phyloP scores from a whole-genome alignment of 2,797 vertebrate species.

The Cetoscarus ocellatus region DNA sequence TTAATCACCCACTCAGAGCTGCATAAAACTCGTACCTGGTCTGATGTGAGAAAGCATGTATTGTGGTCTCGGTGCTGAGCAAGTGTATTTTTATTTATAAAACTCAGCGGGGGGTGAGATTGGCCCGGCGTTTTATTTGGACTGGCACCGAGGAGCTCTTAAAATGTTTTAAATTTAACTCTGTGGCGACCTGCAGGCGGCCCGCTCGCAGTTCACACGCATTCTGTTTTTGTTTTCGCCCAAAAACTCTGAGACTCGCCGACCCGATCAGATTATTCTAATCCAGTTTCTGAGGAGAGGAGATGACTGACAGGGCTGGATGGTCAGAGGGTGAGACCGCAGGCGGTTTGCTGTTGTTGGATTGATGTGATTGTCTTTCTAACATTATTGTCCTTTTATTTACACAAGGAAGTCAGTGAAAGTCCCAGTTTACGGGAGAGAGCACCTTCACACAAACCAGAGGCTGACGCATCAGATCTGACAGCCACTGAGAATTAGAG shows the following conservation, averaged over 20 bases:
- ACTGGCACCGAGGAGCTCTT: constrained; percentile 35
- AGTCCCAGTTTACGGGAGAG: no score
- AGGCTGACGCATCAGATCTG: no score
- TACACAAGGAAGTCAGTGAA: no score
- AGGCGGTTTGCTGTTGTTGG: no score
- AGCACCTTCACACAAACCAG: no score
- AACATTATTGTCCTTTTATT: no score
- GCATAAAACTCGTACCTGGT: constrained; percentile 30
- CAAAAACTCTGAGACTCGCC: constrained; percentile 2
- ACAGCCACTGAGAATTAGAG: no score
- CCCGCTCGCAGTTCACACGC: constrained; percentile 1
- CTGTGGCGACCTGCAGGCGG: constrained; percentile 35
- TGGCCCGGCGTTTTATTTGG: constrained; percentile 48
- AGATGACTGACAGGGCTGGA: no score
- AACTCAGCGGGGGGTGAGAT: constrained; percentile 16
- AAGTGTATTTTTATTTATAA: constrained; percentile 58
- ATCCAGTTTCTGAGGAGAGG: background rate
- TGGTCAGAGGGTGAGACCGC: no score
- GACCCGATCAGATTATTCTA: background rate
- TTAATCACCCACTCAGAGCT: constrained; percentile 24
- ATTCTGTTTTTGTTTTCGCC: constrained; percentile 14
- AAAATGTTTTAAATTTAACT: constrained; percentile 52
- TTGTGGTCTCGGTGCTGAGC: constrained; percentile 53
- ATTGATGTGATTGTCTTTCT: no score
- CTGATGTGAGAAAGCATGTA: constrained; percentile 43